A percentile compares a stretch with the other conserved stretches of the same genome.
These are phyloP conservation scores for Rhynchonema sp. DNA, from an alignment of 2,888 invertebrate genomes.

Conservation along the genomic window DNA sequence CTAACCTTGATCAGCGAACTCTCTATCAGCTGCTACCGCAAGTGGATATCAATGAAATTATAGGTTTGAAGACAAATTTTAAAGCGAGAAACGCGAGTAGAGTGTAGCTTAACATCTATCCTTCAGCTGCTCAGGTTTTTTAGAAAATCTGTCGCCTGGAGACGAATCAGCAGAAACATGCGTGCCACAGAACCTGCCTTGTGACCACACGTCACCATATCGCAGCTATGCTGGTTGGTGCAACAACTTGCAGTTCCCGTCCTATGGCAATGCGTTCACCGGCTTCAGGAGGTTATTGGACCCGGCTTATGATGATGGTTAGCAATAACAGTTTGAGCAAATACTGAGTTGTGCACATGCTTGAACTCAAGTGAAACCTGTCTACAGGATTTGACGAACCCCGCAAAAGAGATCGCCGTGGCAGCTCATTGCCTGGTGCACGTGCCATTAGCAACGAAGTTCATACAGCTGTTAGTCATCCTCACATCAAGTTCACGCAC, in stretches of 20 bases:
- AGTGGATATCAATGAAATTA: constrained; percentile 19
- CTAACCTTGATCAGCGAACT: constrained; percentile 17
- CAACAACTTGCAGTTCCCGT: constrained; percentile 54
- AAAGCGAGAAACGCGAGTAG: neutral
- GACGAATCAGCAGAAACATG: constrained; percentile 9
- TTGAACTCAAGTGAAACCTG: neutral
- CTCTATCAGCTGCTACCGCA: constrained; percentile 20
- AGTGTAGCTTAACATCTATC: neutral
- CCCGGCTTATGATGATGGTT: constrained; percentile 60
- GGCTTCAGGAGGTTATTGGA: constrained; percentile 59
- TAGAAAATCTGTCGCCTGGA: neutral
- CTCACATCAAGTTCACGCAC: constrained; percentile 25
- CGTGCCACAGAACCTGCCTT: constrained; percentile 23
- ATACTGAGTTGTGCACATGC: neutral
- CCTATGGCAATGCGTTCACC: constrained; percentile 62
- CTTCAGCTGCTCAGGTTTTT: neutral
- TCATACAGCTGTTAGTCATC: constrained; percentile 15
- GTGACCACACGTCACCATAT: constrained; percentile 37
- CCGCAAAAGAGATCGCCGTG: constrained; percentile 13
- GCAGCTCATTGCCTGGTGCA: constrained; percentile 18
- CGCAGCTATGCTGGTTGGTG: constrained; percentile 71
- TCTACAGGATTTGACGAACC: constrained; percentile 21
- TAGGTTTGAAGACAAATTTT: constrained; percentile 10
- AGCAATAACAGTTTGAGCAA: constrained; percentile 1
- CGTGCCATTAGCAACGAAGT: constrained; percentile 16